Conservation (phyloP, 2,888 invertebrate genomes). For the Deilephila porcellus region DNA sequence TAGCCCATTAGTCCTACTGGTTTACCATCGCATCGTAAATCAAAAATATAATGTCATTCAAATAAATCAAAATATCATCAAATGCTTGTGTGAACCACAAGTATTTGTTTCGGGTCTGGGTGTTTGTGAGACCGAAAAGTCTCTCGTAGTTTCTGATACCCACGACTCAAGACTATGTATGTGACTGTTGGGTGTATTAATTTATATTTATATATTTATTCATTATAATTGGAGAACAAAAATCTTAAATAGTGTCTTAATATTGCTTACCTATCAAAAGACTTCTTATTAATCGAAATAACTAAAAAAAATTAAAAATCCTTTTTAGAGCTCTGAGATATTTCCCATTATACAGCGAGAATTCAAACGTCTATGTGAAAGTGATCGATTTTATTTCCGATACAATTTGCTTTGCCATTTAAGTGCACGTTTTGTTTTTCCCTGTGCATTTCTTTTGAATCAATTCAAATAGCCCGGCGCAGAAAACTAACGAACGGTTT, state of each 20-base stretch:
- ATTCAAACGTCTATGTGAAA: background rate
- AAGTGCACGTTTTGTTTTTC: conserved; percentile 38
- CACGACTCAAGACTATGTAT: too few relatives aligned
- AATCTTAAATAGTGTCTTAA: background rate
- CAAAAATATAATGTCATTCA: too few relatives aligned
- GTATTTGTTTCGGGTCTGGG: too few relatives aligned
- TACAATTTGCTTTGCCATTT: conserved; percentile 11
- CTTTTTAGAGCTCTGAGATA: background rate
- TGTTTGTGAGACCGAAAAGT: too few relatives aligned
- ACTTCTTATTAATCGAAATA: background rate
- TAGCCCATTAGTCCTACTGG: too few relatives aligned
- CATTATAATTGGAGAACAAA: background rate
- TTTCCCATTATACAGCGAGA: background rate
- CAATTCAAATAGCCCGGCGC: background rate
- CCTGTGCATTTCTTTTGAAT: background rate
- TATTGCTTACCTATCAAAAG: background rate
- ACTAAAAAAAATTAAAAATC: background rate
- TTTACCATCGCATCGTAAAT: background rate
- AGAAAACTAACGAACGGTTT: background rate
- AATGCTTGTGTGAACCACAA: too few relatives aligned
- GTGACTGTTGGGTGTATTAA: too few relatives aligned
- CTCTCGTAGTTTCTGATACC: too few relatives aligned
- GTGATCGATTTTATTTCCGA: conserved; percentile 4
- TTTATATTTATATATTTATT: too few relatives aligned
- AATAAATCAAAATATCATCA: too few relatives aligned